Conservation (phyloP, 1,140 invertebrate species). For the Drosophila willistoni region DNA sequence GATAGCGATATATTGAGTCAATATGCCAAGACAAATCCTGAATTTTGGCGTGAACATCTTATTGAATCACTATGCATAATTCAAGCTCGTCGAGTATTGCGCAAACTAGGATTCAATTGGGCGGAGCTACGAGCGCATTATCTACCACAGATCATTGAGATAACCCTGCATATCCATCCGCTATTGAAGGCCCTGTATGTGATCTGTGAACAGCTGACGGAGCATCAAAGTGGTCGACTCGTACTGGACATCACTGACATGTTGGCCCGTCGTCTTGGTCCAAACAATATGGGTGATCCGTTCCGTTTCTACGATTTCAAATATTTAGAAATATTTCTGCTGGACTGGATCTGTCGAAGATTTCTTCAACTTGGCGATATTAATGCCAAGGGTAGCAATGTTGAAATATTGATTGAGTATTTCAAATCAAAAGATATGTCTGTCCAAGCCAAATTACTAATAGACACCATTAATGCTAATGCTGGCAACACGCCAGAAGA, state of each 20-base stretch:
- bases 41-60: slow-evolving; percentile 53
- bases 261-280: slow-evolving; percentile 12
- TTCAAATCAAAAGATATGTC: slow-evolving; percentile 71
- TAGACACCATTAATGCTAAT: slow-evolving; percentile 60
- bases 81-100: slow-evolving; percentile 55
- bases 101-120: slow-evolving; percentile 66
- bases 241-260: slow-evolving; percentile 52
- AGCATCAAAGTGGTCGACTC: slow-evolving; percentile 57
- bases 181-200: slow-evolving; percentile 68
- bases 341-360: slow-evolving; percentile 65
- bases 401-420: slow-evolving; percentile 68
- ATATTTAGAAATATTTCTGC: slow-evolving; percentile 72
- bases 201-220: slow-evolving; percentile 67
- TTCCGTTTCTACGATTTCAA: slow-evolving; percentile 65
- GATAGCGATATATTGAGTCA: slow-evolving; percentile 56
- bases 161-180: slow-evolving; percentile 69
- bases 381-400: slow-evolving; percentile 46
- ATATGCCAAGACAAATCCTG: slow-evolving; percentile 53
- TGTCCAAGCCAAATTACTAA: slow-evolving; percentile 45
- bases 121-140: slow-evolving; percentile 59
- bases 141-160: slow-evolving; percentile 60
- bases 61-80: slow-evolving; percentile 73
- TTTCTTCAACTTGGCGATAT: slow-evolving; percentile 57
- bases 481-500: neutral
- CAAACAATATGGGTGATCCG: slow-evolving; percentile 23